A percentile compares a stretch with the other conserved stretches of the same genome.
Conservation (phyloP, 2,797 vertebrate species). For the Heteromormyrus szaboi region DNA sequence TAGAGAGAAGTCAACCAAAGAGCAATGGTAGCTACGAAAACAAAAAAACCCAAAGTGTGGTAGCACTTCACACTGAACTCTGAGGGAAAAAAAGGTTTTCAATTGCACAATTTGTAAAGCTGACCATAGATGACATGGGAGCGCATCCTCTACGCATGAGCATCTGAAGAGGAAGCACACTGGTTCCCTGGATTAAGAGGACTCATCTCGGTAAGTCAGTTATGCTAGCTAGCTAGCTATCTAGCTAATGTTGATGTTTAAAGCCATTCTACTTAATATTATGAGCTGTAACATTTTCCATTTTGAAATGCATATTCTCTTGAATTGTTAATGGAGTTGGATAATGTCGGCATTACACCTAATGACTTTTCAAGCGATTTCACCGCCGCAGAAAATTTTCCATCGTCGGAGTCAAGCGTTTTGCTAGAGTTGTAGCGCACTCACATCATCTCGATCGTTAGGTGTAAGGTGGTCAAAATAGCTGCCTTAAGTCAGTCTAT, state of each 20-base stretch:
- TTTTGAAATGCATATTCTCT: not conserved
- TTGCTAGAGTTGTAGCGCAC: not conserved
- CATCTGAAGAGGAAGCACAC: not conserved
- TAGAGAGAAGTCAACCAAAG: not conserved
- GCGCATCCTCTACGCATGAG: not conserved
- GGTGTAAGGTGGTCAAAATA: not conserved
- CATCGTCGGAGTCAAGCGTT: not conserved
- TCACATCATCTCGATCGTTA: not conserved
- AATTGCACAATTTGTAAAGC: not conserved
- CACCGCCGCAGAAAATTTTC: not conserved
- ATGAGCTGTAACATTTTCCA: not conserved
- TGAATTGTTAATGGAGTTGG: not conserved
- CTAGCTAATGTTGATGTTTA: not conserved
- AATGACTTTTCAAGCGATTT: not conserved
- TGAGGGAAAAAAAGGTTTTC: not conserved
- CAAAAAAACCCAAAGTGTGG: not conserved
- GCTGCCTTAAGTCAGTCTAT: not conserved
- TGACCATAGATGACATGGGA: not conserved
- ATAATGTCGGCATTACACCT: not conserved
- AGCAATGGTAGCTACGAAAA: not conserved
- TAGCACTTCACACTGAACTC: not conserved
- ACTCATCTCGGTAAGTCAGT: not conserved
- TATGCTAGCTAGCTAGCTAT: not conserved
- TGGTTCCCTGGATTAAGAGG: not conserved
- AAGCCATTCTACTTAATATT: not conserved